Evolutionary conservation across 2,888 invertebrate genomes (phyloP).

Genomic region (Parascotia fuliginaria): DNA sequence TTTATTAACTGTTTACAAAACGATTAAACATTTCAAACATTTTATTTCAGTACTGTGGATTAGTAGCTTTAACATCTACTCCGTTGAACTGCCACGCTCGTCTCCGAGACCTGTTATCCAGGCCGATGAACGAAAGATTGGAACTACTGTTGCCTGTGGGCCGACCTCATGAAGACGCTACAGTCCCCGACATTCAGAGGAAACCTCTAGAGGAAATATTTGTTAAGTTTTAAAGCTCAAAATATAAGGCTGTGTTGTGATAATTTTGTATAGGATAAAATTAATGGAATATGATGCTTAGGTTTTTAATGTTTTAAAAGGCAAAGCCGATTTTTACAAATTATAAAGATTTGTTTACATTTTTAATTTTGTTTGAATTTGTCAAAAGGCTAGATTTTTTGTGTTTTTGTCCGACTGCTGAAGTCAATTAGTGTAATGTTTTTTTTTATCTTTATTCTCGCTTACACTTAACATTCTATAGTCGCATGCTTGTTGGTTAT

Average conservation of each 20-base stretch:
- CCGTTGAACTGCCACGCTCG: conserved; percentile 96
- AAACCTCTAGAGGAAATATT: conserved; percentile 91
- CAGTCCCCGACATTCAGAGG: conserved; percentile 91
- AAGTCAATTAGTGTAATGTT: too few species aligned
- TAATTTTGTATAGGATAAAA: background rate
- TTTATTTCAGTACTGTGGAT: conserved; percentile 90
- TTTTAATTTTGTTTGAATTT: too few species aligned
- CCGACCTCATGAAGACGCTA: conserved; percentile 91
- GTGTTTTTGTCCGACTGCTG: too few species aligned
- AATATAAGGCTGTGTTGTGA: conserved; percentile 18
- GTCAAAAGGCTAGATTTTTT: too few species aligned
- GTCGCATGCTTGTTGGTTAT: too few species aligned
- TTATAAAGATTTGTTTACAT: too few species aligned
- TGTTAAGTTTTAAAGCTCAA: conserved; percentile 78
- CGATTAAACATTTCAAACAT: background rate
- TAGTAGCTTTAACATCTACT: conserved; percentile 95
- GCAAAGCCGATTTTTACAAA: background rate
- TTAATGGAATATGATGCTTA: too few species aligned
- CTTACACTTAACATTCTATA: too few species aligned
- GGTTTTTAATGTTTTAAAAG: background rate
- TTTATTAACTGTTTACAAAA: too few species aligned
- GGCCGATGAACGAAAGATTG: conserved; percentile 93
- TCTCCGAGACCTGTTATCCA: conserved; percentile 89
- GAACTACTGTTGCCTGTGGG: conserved; percentile 94
- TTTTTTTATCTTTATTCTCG: too few species aligned